Base-by-base conservation (phyloP, 1,140 invertebrate species). In the Ceratitis capitata region DNA sequence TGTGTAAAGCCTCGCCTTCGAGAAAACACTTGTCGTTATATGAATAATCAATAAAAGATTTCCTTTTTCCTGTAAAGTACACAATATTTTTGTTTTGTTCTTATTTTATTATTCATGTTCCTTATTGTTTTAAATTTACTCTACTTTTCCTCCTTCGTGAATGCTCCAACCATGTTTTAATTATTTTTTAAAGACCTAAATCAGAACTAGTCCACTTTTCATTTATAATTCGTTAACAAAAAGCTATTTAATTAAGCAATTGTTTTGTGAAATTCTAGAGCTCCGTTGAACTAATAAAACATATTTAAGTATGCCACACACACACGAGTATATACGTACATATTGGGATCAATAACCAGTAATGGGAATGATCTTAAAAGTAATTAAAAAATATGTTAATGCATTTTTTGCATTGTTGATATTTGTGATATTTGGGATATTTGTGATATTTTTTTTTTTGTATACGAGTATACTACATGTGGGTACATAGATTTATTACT, bases 311-410 rank as follows among this genome's bases (percentile, higher is more conserved):
- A 7, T 5, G 16, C 14, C 12, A 23, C 19, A 56, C 9, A 56
- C 19, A 19, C 19, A 9, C 51, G 4, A 47, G 12, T 12, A 47
- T 47, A 47, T 47, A 47, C 16, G 39, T 69, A 35, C 35, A 69
- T 69, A 39, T 45, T 35, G 69, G 69, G 69, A 78, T 78, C 69
- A 78, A 78, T 78, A 78, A 78, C 39, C 69, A 78, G 69, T 78
- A 64, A 64, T 64, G 26, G n/a, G 58, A 64, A 78, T 78, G 39
- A 19, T 23, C 19, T 23, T 23, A 78, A 26, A 19, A 16, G 19
- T 35, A 26, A 1, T 16, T 10, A 47, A 39, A 45, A 47, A 47
- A 19, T 78, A 42, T 45, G 69, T 26, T 45, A 78, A 45, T 23
- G 39, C 19, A 16, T 61, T 61, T 7, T 5, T 61, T n/a, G n/a